Percentiles rank a stretch among this genome's conserved stretches.
phyloP scores from a whole-genome alignment of 2,797 vertebrate species.

The Xyrichtys novacula region DNA sequence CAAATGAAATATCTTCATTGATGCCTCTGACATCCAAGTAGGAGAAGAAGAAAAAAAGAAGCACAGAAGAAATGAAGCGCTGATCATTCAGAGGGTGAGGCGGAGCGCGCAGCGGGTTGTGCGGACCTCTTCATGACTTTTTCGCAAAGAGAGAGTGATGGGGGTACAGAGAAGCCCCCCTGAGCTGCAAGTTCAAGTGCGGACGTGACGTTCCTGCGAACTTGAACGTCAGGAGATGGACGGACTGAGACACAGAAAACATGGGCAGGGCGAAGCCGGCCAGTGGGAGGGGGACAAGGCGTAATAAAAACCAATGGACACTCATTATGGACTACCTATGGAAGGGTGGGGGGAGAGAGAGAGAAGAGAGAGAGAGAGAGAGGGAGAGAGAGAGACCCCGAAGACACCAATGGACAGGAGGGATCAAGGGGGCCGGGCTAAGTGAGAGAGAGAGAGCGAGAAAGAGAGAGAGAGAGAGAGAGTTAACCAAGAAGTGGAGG shows the following conservation, averaged over 20 bases:
- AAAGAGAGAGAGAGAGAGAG: slow-evolving; percentile 38
- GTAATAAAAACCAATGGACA: slow-evolving; percentile 94
- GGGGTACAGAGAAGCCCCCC: slow-evolving; percentile 92
- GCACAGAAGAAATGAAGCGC: slow-evolving; percentile 78
- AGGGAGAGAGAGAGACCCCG: slow-evolving; percentile 78
- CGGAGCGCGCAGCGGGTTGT: slow-evolving; percentile 90
- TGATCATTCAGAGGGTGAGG: slow-evolving; percentile 93
- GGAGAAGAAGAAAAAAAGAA: neutral
- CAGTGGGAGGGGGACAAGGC: slow-evolving; percentile 90
- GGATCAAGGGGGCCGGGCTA: slow-evolving; percentile 84
- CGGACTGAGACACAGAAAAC: slow-evolving; percentile 94
- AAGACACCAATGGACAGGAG: slow-evolving; percentile 92
- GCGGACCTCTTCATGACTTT: slow-evolving; percentile 96
- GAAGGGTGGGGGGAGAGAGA: slow-evolving; percentile 75
- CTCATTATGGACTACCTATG: slow-evolving; percentile 95
- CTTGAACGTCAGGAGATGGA: slow-evolving; percentile 99
- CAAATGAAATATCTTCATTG: slow-evolving; percentile 96
- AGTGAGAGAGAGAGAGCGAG: slow-evolving; percentile 29
- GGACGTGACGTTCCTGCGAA: slow-evolving; percentile 99
- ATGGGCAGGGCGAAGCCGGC: slow-evolving; percentile 93
- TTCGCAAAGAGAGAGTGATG: slow-evolving; percentile 80
- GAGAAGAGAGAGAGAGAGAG: slow-evolving; percentile 70
- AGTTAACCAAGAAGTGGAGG: slow-evolving; percentile 34
- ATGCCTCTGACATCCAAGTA: slow-evolving; percentile 93
- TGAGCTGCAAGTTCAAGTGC: slow-evolving; percentile 99